A percentile compares a stretch with the other conserved stretches of the same genome.
phyloP scores from a whole-genome alignment of 2,113 vertebrate species.

The Brachypodius melanocephalos region DNA sequence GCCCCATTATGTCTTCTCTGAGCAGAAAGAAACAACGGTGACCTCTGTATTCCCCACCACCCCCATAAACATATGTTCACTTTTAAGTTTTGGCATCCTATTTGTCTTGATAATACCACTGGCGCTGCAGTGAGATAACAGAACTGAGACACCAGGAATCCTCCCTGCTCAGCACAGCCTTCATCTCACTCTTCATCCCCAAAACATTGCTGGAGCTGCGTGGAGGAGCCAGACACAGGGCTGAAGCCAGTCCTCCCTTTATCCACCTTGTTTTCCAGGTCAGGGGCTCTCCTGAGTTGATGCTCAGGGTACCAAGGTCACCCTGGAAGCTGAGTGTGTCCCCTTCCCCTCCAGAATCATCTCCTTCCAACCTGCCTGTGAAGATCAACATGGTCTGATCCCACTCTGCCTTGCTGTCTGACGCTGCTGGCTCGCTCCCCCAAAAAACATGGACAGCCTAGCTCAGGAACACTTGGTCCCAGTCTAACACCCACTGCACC shows the following conservation, averaged over 20 bases:
- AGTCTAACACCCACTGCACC: background rate
- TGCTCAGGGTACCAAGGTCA: background rate
- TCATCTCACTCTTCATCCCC: background rate
- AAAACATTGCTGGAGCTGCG: rapidly evolving
- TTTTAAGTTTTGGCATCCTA: slow-evolving; percentile 50
- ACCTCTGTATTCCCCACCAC: slow-evolving; percentile 50
- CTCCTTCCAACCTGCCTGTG: rapidly evolving
- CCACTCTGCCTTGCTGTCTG: background rate
- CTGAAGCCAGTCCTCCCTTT: background rate
- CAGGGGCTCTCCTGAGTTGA: background rate
- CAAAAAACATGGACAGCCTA: rapidly evolving
- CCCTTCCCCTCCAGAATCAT: rapidly evolving
- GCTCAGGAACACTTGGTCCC: background rate
- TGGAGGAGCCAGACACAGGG: rapidly evolving
- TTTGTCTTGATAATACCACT: slow-evolving; percentile 61
- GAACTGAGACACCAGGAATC: background rate
- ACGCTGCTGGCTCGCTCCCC: background rate
- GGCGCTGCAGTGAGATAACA: slow-evolving; percentile 4
- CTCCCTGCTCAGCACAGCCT: slow-evolving; percentile 22
- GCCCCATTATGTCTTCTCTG: slow-evolving; percentile 52
- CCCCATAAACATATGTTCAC: slow-evolving; percentile 47
- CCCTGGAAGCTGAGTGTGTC: background rate
- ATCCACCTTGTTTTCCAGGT: background rate
- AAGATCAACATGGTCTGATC: background rate
- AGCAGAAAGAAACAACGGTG: slow-evolving; percentile 42